These are phyloP conservation scores for Seriola aureovittata DNA, from an alignment of 2,113 vertebrate species.

Conservation along the genomic window DNA sequence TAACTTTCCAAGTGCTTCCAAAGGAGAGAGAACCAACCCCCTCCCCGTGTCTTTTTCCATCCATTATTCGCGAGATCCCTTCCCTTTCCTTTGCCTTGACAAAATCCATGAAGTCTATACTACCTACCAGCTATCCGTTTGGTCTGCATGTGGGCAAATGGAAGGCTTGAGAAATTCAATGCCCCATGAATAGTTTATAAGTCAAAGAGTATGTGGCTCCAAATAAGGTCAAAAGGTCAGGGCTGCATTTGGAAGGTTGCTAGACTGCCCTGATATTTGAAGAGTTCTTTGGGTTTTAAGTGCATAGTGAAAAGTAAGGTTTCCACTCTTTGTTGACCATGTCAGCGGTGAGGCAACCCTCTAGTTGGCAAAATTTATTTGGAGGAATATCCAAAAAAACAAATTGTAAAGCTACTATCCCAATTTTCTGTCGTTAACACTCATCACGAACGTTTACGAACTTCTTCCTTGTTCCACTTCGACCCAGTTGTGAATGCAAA, in stretches of 20 bases:
- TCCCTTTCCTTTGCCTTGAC: slow-evolving; percentile 12
- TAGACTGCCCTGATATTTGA: neutral
- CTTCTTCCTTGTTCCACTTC: neutral
- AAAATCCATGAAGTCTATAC: slow-evolving; percentile 30
- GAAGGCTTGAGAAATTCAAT: slow-evolving; percentile 18
- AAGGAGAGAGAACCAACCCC: slow-evolving; percentile 3
- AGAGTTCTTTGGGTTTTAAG: neutral
- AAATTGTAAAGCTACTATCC: neutral
- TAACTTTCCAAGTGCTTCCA: slow-evolving; percentile 38
- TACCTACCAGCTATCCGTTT: slow-evolving; percentile 15
- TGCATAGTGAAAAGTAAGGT: neutral
- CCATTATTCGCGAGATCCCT: slow-evolving; percentile 30
- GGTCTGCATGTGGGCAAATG: slow-evolving; percentile 27
- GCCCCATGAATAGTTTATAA: slow-evolving; percentile 50
- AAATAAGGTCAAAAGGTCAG: slow-evolving; percentile 42
- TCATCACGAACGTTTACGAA: too few species aligned
- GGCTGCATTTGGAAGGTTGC: neutral
- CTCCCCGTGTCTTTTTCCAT: slow-evolving; percentile 29
- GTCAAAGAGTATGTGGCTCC: slow-evolving; percentile 10
- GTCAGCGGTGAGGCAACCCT: neutral
- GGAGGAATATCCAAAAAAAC: neutral
- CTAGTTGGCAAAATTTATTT: neutral
- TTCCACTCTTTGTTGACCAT: neutral
- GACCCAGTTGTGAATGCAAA: neutral
- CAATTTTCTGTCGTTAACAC: neutral